Percentiles rank a stretch among this genome's conserved stretches.
Conservation (phyloP, 2,113 vertebrate species). For the Stegostoma tigrinum region DNA sequence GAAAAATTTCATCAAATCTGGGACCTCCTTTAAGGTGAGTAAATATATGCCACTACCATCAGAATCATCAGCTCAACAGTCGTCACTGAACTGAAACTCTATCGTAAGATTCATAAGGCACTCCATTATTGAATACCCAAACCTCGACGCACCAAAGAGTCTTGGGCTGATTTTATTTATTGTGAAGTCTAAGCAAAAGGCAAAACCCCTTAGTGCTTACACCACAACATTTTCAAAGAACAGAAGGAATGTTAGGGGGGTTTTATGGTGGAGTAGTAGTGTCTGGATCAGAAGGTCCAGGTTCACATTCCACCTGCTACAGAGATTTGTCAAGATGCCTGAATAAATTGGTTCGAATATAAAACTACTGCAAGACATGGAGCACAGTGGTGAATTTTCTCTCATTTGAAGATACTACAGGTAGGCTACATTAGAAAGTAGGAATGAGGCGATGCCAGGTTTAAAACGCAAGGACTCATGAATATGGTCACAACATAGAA, state of each 20-base stretch:
- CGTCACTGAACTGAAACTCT: not conserved
- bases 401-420: too few species aligned
- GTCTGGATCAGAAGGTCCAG: too few species aligned
- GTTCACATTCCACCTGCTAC: too few species aligned
- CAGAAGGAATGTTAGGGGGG: not conserved
- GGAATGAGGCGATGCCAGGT: not conserved
- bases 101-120: not conserved
- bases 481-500: too few species aligned
- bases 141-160: not conserved
- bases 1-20: conserved; percentile 67
- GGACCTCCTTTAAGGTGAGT: conserved; percentile 58
- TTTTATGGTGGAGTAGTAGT: too few species aligned
- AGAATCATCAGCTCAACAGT: not conserved
- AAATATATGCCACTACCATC: not conserved
- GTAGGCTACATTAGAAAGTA: not conserved
- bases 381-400: too few species aligned
- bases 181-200: not conserved
- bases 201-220: not conserved
- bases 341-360: too few species aligned
- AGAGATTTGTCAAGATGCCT: too few species aligned
- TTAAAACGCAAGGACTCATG: not conserved
- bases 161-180: not conserved
- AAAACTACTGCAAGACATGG: too few species aligned
- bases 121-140: not conserved
- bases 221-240: not conserved